phyloP scores from a whole-genome alignment of 2,797 vertebrate species.

The Acanthiza pusilla region DNA sequence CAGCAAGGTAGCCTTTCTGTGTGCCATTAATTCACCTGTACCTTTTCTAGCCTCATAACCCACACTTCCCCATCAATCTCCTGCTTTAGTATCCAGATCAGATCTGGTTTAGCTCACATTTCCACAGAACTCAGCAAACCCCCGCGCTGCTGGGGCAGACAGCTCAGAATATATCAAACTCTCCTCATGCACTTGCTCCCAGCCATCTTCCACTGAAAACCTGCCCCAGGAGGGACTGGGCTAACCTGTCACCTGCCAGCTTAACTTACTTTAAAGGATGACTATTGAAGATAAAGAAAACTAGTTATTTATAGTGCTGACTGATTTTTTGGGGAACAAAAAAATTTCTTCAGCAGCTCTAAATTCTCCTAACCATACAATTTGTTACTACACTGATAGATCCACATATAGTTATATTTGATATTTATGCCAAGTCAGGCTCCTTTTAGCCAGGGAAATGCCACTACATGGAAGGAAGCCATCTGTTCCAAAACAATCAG shows the following conservation, averaged over 20 bases:
- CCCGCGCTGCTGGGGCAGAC: accelerated
- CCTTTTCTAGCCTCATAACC: neutral
- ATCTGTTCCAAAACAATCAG: neutral
- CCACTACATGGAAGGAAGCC: conserved; percentile 10
- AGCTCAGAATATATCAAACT: neutral
- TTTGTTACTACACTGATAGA: neutral
- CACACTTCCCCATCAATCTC: neutral
- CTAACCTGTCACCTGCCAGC: neutral
- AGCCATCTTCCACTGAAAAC: neutral
- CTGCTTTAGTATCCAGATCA: neutral
- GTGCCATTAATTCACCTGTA: neutral
- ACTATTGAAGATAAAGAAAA: neutral
- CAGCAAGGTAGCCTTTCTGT: neutral
- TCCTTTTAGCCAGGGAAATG: neutral
- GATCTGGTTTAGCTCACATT: neutral
- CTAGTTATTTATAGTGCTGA: neutral
- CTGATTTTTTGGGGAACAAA: neutral
- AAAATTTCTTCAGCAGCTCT: neutral
- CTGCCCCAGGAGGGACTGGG: neutral
- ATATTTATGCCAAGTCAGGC: neutral
- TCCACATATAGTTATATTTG: neutral
- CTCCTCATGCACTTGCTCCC: neutral
- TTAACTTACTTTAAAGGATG: neutral
- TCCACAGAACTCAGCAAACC: neutral
- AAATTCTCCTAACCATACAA: neutral